Evolutionary conservation across 37 sponge, comb jelly and placozoan species (phyloP).

Genomic region (Beroe forskalii): DNA sequence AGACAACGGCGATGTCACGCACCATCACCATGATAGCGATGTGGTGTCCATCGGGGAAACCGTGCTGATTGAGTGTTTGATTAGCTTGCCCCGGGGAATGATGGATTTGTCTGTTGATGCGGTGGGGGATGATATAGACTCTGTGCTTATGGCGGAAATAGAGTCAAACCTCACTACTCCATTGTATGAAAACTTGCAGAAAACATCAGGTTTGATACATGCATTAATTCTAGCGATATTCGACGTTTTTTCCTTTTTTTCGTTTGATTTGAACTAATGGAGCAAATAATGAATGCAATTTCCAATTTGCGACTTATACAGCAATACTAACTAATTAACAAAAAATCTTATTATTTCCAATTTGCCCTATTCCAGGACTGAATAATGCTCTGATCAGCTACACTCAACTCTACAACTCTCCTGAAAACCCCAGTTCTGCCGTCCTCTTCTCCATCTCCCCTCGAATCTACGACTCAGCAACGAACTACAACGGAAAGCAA

Average conservation of each 20-base stretch:
- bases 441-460: slow-evolving; percentile 22
- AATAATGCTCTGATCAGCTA: slow-evolving; percentile 29
- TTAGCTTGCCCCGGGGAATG: neutral
- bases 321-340: too few species aligned
- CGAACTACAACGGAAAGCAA: neutral
- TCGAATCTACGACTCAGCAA: neutral
- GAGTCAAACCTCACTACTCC: neutral
- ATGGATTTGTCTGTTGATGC: slow-evolving; percentile 32
- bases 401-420: slow-evolving; percentile 20
- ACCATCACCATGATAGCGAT: neutral
- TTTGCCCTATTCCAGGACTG: too few species aligned
- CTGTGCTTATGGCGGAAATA: slow-evolving; percentile 15
- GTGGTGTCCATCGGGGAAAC: slow-evolving; percentile 57
- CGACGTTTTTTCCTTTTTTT: neutral
- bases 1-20: neutral
- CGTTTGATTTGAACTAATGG: too few species aligned
- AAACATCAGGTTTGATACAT: neutral
- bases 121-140: neutral
- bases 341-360: too few species aligned
- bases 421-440: neutral
- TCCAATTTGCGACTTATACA: too few species aligned
- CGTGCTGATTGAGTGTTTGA: slow-evolving; percentile 26
- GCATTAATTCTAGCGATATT: neutral
- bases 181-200: neutral
- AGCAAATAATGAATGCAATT: too few species aligned